phyloP scores from a whole-genome alignment of 2,113 vertebrate genomes.

The Macaca fascicularis region T2T-MFA8v1.1 NC_088381.1:165058001-165058500 shows the following conservation, averaged over 20 bases:
- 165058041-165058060: slow-evolving; percentile 52
- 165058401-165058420: background rate
- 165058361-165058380: background rate
- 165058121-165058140: background rate
- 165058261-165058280: background rate
- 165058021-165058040: slow-evolving; percentile 24
- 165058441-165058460: too few species aligned
- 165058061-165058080: slow-evolving; percentile 45
- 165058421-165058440: fast-evolving
- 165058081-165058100: background rate
- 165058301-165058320: fast-evolving
- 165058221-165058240: fast-evolving
- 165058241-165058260: fast-evolving
- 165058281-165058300: fast-evolving
- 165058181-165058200: background rate
- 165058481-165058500: background rate
- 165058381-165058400: background rate
- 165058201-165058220: background rate
- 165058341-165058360: background rate
- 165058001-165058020: slow-evolving; percentile 15
- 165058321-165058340: fast-evolving
- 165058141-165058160: background rate
- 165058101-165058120: slow-evolving; percentile 10
- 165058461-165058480: fast-evolving
- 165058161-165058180: fast-evolving